Evolutionary conservation across 2,888 invertebrate species (phyloP).

Genomic region (Campoletis raptor): DNA sequence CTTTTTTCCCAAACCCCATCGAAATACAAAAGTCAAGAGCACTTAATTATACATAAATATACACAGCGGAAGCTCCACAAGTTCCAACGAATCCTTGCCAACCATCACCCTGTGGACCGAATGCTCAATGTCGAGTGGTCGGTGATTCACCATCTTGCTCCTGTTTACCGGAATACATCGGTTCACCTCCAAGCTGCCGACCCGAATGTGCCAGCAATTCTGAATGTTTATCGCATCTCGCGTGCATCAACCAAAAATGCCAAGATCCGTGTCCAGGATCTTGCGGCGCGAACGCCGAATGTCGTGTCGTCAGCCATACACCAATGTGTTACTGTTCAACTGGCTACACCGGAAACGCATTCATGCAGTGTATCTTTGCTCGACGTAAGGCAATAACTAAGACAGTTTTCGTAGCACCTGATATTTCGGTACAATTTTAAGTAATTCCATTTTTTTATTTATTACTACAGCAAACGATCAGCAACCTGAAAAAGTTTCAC

Average conservation of each 20-base stretch:
- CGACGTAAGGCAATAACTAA: constrained; percentile 76
- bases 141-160: constrained; percentile 89
- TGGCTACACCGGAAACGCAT: constrained; percentile 85
- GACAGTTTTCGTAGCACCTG: no score
- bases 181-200: constrained; percentile 90
- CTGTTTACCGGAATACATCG: constrained; percentile 89
- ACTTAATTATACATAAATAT: not conserved
- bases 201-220: constrained; percentile 91
- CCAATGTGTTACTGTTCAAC: constrained; percentile 85
- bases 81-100: constrained; percentile 87
- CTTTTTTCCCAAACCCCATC: not conserved
- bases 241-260: constrained; percentile 91
- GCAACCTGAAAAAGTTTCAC: constrained; percentile 71
- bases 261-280: constrained; percentile 90
- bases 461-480: not conserved
- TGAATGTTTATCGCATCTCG: constrained; percentile 89
- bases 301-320: constrained; percentile 91
- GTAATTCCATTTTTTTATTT: not conserved
- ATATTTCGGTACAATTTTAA: not conserved
- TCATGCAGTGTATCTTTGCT: constrained; percentile 85
- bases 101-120: constrained; percentile 92
- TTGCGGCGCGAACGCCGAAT: constrained; percentile 90
- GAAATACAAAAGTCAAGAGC: not conserved
- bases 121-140: constrained; percentile 87
- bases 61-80: constrained; percentile 81